These are phyloP conservation scores for Phthorimaea operculella DNA, from an alignment of 1,140 invertebrate species.

Conservation along the genomic window DNA sequence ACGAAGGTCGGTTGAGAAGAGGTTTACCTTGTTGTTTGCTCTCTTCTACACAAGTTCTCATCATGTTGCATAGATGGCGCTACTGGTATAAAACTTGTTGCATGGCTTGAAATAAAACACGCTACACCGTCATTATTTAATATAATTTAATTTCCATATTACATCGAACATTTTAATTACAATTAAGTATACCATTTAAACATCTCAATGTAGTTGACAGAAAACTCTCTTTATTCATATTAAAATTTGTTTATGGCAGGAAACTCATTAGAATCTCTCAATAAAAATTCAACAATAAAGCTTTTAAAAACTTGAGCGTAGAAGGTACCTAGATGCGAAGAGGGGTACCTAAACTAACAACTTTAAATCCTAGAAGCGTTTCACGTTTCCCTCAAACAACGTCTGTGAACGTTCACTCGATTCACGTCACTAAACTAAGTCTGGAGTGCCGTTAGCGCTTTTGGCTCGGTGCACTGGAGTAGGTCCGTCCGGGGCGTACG, in stretches of 20 bases:
- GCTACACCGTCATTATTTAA: background rate
- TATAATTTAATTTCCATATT: constrained; percentile 40
- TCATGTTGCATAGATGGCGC: too few relatives aligned
- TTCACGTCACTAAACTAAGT: constrained; percentile 46
- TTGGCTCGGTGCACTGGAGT: constrained; percentile 48
- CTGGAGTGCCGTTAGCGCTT: constrained; percentile 24
- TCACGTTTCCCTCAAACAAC: constrained; percentile 57
- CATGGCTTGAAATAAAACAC: too few relatives aligned
- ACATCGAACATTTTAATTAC: constrained; percentile 52
- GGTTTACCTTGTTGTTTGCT: too few relatives aligned
- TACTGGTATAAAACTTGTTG: too few relatives aligned
- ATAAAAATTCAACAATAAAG: constrained; percentile 64
- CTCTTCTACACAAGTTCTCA: too few relatives aligned
- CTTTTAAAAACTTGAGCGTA: constrained; percentile 63
- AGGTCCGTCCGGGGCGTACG: constrained; percentile 54
- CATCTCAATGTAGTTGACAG: constrained; percentile 36
- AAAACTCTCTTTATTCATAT: constrained; percentile 24
- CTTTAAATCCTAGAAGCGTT: constrained; percentile 62
- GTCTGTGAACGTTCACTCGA: constrained; percentile 31
- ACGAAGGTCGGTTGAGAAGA: too few relatives aligned
- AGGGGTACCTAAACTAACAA: constrained; percentile 50
- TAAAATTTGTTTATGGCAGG: constrained; percentile 44
- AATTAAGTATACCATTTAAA: constrained; percentile 44
- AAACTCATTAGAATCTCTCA: constrained; percentile 57
- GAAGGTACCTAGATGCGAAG: constrained; percentile 52